Base-by-base conservation (phyloP, 2,113 vertebrate species). In the Fregata magnificens region DNA sequence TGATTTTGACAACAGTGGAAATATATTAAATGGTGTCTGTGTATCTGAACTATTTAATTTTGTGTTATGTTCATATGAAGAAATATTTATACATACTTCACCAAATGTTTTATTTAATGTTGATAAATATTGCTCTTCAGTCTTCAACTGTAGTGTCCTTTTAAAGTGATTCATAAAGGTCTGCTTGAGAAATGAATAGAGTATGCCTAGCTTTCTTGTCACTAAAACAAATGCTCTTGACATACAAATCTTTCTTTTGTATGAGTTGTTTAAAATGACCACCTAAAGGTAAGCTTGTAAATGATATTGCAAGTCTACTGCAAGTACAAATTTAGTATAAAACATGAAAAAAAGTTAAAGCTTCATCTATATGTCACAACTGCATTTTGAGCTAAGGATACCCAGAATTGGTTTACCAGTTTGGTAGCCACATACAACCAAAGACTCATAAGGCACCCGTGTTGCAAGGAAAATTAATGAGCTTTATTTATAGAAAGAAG, bases 1-100 rank as follows among this genome's bases (percentile, higher is more conserved):
- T 98, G 98, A 98, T 98, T 98, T 98, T 98, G 97, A 99, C 98
- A 97, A 97, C 97, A 98, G 98, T 99, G 98, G 98, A 97, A 91
- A 95, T 98, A 98, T 98, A 98, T 97, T 98, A 98, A 98, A 98
- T 98, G 98, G 98, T 98, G 98, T 99, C 98, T 98, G 97, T 99
- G 98, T 99, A 98, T 98, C 98, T 98, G 97, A 98, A 93, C 97
- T 98, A 98, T 98, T 98, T 98, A 98, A 98, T 98, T 98, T 98
- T 83, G 94, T 99, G 98, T 99, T 98, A 96, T 98, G 98, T 99
- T 98, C 97, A 97, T 98, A 98, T 98, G 98, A 98, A 98, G 98
- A 98, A 98, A 98, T 98, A 98, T 98, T 98, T 98, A 98, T 98
- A 98, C 97, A 97, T 97, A 96, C 95, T 99, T 99, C 98, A 98